Conservation (phyloP, 92 coral and sea anemone species). For the Plumapathes pennacea region DNA sequence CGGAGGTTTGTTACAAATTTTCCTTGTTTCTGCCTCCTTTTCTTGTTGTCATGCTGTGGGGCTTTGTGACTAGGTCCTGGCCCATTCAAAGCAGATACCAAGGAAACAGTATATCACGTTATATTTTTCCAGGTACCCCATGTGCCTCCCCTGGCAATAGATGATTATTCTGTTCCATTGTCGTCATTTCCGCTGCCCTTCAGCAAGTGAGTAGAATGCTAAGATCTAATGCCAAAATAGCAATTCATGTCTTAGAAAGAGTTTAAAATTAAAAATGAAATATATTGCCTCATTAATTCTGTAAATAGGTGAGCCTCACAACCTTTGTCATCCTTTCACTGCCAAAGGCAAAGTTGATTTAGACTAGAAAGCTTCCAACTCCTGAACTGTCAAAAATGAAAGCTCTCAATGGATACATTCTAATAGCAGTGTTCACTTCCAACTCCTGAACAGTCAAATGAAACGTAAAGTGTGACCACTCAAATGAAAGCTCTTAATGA, state of each 20-base stretch:
- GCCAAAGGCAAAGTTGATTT: no score
- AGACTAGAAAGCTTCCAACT: no score
- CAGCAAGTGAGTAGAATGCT: constrained; percentile 63
- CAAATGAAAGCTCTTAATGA: no score
- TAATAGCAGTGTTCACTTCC: no score
- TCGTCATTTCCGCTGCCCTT: constrained; percentile 92
- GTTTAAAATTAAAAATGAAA: not conserved
- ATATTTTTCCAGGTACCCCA: constrained; percentile 68
- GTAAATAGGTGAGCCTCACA: no score
- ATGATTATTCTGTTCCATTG: constrained; percentile 84
- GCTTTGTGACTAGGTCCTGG: not conserved
- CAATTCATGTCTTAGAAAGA: no score
- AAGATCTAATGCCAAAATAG: not conserved
- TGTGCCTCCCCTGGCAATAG: constrained; percentile 80
- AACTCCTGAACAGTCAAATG: no score
- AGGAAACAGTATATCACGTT: not conserved
- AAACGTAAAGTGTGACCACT: no score
- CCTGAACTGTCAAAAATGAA: no score
- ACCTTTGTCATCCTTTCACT: no score
- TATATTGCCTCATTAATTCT: no score
- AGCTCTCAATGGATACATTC: no score
- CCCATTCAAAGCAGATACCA: not conserved
- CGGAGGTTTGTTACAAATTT: constrained; percentile 50
- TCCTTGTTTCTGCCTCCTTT: not conserved
- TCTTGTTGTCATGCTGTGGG: not conserved